A percentile compares a stretch with the other conserved stretches of the same genome.
phyloP scores from a whole-genome alignment of 2,113 vertebrate genomes.

The Zingel zingel region DNA sequence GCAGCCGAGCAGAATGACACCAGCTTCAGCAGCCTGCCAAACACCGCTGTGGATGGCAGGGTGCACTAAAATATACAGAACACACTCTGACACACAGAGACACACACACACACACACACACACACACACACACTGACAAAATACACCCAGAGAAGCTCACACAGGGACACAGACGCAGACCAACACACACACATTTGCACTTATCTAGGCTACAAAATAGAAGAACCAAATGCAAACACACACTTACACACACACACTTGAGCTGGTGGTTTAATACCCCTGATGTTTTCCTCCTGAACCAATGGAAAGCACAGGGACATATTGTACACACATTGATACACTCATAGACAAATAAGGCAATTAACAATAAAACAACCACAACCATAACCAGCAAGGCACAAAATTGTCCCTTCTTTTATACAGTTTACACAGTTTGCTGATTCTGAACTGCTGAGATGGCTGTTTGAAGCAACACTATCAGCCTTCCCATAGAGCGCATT shows the following conservation, averaged over 20 bases:
- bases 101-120: conserved; percentile 13
- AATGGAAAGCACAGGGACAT: conserved; percentile 1
- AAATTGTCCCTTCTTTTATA: neutral
- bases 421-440: neutral
- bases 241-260: neutral
- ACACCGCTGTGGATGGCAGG: conserved; percentile 59
- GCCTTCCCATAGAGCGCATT: neutral
- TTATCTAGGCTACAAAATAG: conserved; percentile 15
- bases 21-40: conserved; percentile 70
- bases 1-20: conserved; percentile 79
- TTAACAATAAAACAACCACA: conserved; percentile 18
- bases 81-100: conserved; percentile 18
- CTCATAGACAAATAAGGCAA: neutral
- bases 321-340: neutral
- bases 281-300: conserved; percentile 14
- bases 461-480: conserved; percentile 9
- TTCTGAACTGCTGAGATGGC: conserved; percentile 3
- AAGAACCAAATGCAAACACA: conserved; percentile 12
- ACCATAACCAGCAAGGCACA: conserved; percentile 8
- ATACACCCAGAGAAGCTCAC: neutral
- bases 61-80: conserved; percentile 50
- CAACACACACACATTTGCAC: neutral
- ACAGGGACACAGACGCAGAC: neutral
- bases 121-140: conserved; percentile 13
- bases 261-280: conserved; percentile 16